Evolutionary conservation across 2,888 invertebrate genomes (phyloP).

Genomic region (Volucella zonaria): DNA sequence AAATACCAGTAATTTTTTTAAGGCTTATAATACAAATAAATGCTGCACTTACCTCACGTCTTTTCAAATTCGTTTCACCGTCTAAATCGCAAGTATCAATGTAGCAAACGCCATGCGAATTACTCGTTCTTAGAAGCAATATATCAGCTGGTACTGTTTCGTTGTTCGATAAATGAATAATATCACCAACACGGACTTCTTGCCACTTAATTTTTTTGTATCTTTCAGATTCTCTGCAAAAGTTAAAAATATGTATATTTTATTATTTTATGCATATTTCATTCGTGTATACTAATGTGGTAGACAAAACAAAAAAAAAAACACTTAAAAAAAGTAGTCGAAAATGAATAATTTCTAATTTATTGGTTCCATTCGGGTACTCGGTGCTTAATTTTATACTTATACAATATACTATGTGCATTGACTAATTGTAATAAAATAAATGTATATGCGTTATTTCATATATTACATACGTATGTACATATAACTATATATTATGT

Average conservation of each 20-base stretch:
- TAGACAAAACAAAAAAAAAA: too few species aligned
- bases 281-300: too few species aligned
- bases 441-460: too few species aligned
- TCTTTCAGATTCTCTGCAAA: constrained; percentile 89
- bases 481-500: too few species aligned
- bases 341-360: too few species aligned
- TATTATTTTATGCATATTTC: not conserved
- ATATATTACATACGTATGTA: too few species aligned
- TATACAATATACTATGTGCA: too few species aligned
- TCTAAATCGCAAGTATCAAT: constrained; percentile 98
- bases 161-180: constrained; percentile 97
- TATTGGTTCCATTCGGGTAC: too few species aligned
- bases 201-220: constrained; percentile 95
- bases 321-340: too few species aligned
- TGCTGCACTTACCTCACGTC: constrained; percentile 87
- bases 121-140: constrained; percentile 93
- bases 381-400: too few species aligned
- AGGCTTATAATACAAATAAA: not conserved
- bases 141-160: constrained; percentile 98
- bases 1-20: too few species aligned
- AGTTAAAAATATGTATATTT: constrained; percentile 70
- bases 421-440: too few species aligned
- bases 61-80: constrained; percentile 97
- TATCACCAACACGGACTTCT: constrained; percentile 95
- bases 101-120: constrained; percentile 94